Evolutionary conservation across 2,113 vertebrate species (phyloP), one percentile per base, ranked within the genome.

Genomic region (Oryzias curvinotus): DNA sequence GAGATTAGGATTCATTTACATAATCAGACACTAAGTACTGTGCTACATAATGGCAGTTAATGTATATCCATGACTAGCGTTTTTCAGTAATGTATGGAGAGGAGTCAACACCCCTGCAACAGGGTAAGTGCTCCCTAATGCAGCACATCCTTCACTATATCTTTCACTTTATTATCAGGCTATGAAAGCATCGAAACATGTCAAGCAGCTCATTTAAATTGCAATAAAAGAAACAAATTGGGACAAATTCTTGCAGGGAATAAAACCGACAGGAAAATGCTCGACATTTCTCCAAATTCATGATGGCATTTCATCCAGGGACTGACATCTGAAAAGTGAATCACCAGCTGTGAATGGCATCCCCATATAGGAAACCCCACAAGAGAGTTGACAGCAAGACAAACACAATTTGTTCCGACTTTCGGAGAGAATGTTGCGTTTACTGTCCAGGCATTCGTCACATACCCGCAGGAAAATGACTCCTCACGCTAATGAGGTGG

Each of bases 331-430:
- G 57, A 75, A 55, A 60, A 61, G 15, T 78, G 70, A 82, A 68
- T 86, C 80, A 81, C 73, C 65, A 54, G 65, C 52, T 71, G 25
- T 64, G 67, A 80, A 75, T 61, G 76, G 58, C 68, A 42, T 76
- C 65, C 62, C 48, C 65, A 61, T 46, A 78, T 69, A 69, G 62
- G 44, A 42, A 42, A 54, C 49, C 61, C 50, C 61, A 52, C 45
- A 50, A 78, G 62, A 71, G 64, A 80, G 72, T 23, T 67, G 69
- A 78, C 55, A 54, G 61, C 65, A 68, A 84, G 76, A 80, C 62
- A 73, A 59, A 19, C 53, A 50, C 46, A 65, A 70, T 81, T 76
- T 75, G n/a, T 66, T 81, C 54, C 12, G 58, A 70, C 79, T 78
- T 85, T 46, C 17, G 42, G 41, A 54, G 53, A 36, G 63, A 57